A percentile compares a stretch with the other conserved stretches of the same genome.
phyloP scores from a whole-genome alignment of 2,797 vertebrate species.

The Coccyzus lansbergi region DNA sequence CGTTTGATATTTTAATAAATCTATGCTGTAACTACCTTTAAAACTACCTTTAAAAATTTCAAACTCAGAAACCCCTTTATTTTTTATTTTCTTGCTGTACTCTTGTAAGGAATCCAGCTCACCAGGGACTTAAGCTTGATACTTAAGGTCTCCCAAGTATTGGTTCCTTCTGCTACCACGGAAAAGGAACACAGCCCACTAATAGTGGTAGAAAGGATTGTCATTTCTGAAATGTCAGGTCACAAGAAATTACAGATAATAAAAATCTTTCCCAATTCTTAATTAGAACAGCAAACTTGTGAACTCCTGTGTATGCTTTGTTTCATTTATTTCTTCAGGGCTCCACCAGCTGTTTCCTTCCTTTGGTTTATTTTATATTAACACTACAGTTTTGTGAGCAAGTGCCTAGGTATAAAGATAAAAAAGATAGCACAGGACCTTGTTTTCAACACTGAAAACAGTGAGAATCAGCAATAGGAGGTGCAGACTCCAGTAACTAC shows the following conservation, averaged over 20 bases:
- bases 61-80: background rate
- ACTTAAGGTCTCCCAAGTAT: background rate
- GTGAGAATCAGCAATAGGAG: background rate
- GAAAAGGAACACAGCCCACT: background rate
- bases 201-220: background rate
- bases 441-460: background rate
- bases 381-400: background rate
- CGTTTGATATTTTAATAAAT: conserved; percentile 38
- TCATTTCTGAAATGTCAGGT: background rate
- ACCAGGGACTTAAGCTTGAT: background rate
- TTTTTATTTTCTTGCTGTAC: background rate
- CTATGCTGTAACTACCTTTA: background rate
- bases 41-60: background rate
- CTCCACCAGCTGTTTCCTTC: background rate
- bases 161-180: background rate
- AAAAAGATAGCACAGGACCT: background rate
- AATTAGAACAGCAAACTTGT: background rate
- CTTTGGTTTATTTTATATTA: conserved; percentile 10
- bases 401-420: background rate
- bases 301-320: background rate
- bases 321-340: background rate
- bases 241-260: background rate
- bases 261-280: background rate
- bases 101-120: background rate
- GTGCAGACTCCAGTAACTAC: background rate